These are phyloP conservation scores for Leptonema lineaticorne DNA, from an alignment of 1,140 invertebrate genomes.

Conservation along the genomic window DNA sequence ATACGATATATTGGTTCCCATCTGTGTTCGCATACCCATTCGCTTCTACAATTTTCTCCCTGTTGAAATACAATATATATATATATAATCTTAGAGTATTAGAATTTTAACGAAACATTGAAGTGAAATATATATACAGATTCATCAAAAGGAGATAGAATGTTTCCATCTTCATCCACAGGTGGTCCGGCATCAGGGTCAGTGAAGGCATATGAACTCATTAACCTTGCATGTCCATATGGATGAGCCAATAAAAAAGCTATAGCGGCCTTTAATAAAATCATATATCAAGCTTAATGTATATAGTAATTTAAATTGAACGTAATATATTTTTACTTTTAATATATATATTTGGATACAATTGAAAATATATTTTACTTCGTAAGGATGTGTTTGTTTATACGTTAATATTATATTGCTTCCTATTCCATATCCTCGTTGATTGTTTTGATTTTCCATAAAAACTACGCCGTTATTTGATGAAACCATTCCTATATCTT, in stretches of 20 bases:
- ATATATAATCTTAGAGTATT: too few species aligned
- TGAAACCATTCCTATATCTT: conserved; percentile 60
- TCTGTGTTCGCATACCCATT: conserved; percentile 81
- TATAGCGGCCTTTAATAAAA: conserved; percentile 63
- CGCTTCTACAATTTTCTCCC: conserved; percentile 64
- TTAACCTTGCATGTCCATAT: conserved; percentile 66
- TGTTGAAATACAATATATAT: too few species aligned
- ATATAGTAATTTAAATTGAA: too few species aligned
- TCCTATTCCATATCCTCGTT: conserved; percentile 51
- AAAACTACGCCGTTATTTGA: conserved; percentile 54
- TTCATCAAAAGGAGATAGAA: conserved; percentile 59
- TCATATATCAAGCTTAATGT: too few species aligned
- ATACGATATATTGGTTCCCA: conserved; percentile 76
- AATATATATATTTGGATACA: conserved; percentile 5
- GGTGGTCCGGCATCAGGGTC: conserved; percentile 49
- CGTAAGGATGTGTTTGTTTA: conserved; percentile 60
- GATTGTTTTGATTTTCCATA: conserved; percentile 56
- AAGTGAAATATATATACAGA: too few species aligned
- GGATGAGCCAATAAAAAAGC: conserved; percentile 75
- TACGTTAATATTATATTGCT: conserved; percentile 54
- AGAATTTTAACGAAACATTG: too few species aligned
- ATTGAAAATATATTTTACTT: conserved; percentile 51
- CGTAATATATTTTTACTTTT: conserved; percentile 37
- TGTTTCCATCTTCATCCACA: conserved; percentile 55
- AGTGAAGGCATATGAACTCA: conserved; percentile 66